A percentile compares a stretch with the other conserved stretches of the same genome.
Conservation (phyloP, 2,888 invertebrate genomes). For the Drosophila mettleri region DNA sequence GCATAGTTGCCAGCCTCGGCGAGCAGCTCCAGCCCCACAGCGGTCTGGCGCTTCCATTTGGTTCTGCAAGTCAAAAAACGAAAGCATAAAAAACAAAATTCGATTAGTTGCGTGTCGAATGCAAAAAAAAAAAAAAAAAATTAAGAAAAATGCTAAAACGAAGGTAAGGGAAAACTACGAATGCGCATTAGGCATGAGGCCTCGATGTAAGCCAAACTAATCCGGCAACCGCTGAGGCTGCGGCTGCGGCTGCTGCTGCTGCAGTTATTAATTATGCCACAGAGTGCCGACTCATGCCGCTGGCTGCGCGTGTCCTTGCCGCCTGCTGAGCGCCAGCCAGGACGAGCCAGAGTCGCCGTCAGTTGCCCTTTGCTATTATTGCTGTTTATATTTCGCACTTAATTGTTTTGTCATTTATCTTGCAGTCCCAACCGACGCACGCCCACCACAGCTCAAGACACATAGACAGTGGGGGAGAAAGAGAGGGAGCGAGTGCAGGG, state of each 20-base stretch:
- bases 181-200: constrained; percentile 3
- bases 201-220: constrained; percentile 32
- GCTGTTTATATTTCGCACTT: constrained; percentile 83
- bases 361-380: constrained; percentile 45
- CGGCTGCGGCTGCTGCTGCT: constrained; percentile 1
- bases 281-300: constrained; percentile 64
- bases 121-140: constrained; percentile 23
- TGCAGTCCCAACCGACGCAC: constrained; percentile 45
- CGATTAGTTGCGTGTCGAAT: constrained; percentile 39
- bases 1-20: constrained; percentile 99
- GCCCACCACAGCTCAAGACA: constrained; percentile 20
- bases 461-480: not conserved
- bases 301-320: constrained; percentile 62
- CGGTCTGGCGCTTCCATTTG: constrained; percentile 99
- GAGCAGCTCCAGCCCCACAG: constrained; percentile 97
- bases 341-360: not conserved
- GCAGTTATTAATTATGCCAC: constrained; percentile 62
- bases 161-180: constrained; percentile 18
- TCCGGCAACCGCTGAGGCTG: constrained; percentile 22
- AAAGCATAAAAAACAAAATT: constrained; percentile 6
- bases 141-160: constrained; percentile 45
- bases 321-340: constrained; percentile 45
- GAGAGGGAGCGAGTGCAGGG: not conserved
- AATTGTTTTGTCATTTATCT: constrained; percentile 84
- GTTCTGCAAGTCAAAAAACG: constrained; percentile 87